phyloP scores from a whole-genome alignment of 2,797 vertebrate genomes.

The Psittacula derbiana region DNA sequence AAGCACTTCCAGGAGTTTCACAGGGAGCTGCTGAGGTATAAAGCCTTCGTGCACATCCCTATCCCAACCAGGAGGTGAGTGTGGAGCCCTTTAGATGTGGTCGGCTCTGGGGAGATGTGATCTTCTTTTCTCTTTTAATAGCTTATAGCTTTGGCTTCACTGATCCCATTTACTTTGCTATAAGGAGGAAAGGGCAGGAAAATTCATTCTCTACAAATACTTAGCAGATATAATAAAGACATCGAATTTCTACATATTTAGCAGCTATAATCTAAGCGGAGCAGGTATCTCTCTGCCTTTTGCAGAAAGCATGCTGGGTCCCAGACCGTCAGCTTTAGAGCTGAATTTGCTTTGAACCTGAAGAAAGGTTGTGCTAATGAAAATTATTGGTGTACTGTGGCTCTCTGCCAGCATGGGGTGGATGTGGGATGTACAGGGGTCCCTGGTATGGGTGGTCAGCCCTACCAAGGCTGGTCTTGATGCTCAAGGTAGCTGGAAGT shows the following conservation, averaged over 20 bases:
- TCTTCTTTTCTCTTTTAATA: neutral
- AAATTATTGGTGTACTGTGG: neutral
- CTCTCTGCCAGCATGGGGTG: neutral
- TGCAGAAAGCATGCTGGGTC: fast-evolving
- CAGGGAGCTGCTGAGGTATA: slow-evolving; percentile 91
- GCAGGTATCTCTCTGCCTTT: neutral
- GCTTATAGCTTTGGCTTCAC: neutral
- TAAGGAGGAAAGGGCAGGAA: neutral
- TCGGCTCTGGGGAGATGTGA: neutral
- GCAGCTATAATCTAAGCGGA: neutral
- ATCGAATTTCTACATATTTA: neutral
- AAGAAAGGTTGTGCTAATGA: neutral
- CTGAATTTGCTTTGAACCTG: neutral
- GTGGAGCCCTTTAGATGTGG: fast-evolving
- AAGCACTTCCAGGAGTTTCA: slow-evolving; percentile 97
- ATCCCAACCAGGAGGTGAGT: slow-evolving; percentile 89
- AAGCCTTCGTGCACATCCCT: slow-evolving; percentile 92
- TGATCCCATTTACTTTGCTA: neutral
- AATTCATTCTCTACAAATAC: neutral
- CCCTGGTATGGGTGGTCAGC: neutral
- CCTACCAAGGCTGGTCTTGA: neutral
- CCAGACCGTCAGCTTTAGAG: neutral
- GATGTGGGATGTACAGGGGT: fast-evolving
- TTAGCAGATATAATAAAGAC: neutral
- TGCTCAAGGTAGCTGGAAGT: neutral